Evolutionary conservation across 2,888 invertebrate genomes (phyloP), one percentile per base, ranked within the genome.

Genomic region (Pseudoips prasinana): DNA sequence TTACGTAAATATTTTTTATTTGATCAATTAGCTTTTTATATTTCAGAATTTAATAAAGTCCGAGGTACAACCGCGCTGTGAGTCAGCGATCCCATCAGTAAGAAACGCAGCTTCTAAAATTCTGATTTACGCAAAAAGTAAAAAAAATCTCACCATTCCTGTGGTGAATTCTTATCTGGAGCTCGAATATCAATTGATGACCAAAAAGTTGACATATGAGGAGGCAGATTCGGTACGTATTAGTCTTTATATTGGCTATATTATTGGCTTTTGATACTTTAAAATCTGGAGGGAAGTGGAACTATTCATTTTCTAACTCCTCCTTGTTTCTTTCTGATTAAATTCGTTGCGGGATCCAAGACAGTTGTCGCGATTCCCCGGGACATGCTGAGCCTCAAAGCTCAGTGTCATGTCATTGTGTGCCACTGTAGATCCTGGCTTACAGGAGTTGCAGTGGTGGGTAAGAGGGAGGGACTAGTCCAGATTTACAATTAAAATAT

Each of bases 71-170:
- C 44, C 42, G 1, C 29, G 30, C 1, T 25, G 38, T 0, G 3
- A 24, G 0, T 33, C 34, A 0, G 23, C 20, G 0, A 34, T 32
- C 0, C 17, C 28, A 4, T 6, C 47, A 0, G 11, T 51, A 0
- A 44, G 37, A 5, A 54, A 54, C 3, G 46, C 51, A 1, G 56
- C 58, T 1, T 1, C 51, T 1, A 31, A 38, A 2, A 31, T 57
- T 1, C 8, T 48, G 1, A 42, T 48, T 1, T 11, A 38, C 7
- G 41, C 39, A 0, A 22, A 31, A 20, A 20, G 2, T 2, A n/a
- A 2, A 7, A 20, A 20, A 7, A 20, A 20, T 20, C 3, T 20
- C 7, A 5, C 7, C 4, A n/a, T 7, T 5, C 20, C 20, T 5
- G 7, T n/a, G n/a, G 3, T 7, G 2, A 3, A n/a, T 20, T 20